Conservation (phyloP, 2,888 invertebrate genomes). For the Amiota minor region DNA sequence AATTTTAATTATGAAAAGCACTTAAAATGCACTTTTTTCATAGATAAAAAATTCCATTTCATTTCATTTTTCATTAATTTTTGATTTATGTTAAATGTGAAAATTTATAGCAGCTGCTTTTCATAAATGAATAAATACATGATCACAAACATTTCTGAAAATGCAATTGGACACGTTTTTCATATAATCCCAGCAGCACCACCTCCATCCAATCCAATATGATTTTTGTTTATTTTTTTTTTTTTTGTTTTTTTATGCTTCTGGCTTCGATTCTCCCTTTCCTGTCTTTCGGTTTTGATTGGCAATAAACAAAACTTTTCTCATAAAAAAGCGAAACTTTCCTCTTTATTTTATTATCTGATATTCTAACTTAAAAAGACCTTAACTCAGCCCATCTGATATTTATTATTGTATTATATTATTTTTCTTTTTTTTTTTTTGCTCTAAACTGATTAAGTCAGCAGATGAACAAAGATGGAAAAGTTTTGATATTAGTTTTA, state of each 20-base stretch:
- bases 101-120: slow-evolving; percentile 19
- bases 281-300: neutral
- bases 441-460: no score
- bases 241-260: neutral
- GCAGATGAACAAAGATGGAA: neutral
- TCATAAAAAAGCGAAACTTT: slow-evolving; percentile 10
- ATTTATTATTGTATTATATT: no score
- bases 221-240: neutral
- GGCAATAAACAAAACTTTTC: slow-evolving; percentile 4
- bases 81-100: slow-evolving; percentile 11
- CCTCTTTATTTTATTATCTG: no score
- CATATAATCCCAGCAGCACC: neutral
- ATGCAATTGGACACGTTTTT: no score
- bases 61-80: slow-evolving; percentile 1
- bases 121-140: neutral
- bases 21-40: slow-evolving; percentile 18
- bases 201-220: neutral
- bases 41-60: neutral
- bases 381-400: no score
- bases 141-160: no score
- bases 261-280: neutral
- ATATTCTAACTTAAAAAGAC: no score
- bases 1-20: slow-evolving; percentile 19
- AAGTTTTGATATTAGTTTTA: no score
- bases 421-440: no score